Conservation (phyloP, 1,140 invertebrate genomes). For the Semibalanus balanoides region DNA sequence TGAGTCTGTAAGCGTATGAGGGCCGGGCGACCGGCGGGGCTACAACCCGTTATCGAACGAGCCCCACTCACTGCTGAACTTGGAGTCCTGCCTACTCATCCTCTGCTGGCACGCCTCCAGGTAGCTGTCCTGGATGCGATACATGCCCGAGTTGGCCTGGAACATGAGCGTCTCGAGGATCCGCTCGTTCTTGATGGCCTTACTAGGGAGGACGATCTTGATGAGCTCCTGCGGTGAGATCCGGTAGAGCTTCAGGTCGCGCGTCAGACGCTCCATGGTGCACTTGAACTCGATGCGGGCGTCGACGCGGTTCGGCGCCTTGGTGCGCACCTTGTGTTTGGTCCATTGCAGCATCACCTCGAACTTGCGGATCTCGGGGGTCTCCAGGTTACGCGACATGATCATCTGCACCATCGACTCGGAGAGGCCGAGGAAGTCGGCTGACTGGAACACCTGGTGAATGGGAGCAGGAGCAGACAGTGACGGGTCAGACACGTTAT, state of each 20-base stretch:
- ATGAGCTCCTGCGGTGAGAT: constrained; percentile 86
- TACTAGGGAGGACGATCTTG: constrained; percentile 80
- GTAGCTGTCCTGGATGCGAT: constrained; percentile 72
- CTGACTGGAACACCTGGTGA: constrained; percentile 61
- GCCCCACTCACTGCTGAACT: constrained; percentile 60
- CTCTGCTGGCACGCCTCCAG: constrained; percentile 72
- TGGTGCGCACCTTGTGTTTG: constrained; percentile 54
- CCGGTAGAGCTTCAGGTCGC: constrained; percentile 74
- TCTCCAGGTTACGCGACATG: constrained; percentile 61
- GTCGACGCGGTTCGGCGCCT: constrained; percentile 50
- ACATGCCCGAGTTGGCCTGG: constrained; percentile 84
- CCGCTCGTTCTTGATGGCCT: constrained; percentile 80
- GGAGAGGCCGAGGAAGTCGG: constrained; percentile 70
- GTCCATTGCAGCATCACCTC: constrained; percentile 86
- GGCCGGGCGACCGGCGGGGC: neutral
- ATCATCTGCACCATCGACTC: constrained; percentile 93
- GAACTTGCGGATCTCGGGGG: constrained; percentile 81
- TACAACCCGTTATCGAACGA: constrained; percentile 55
- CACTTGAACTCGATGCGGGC: constrained; percentile 78
- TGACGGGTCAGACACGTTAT: neutral
- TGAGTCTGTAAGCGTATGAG: constrained; percentile 2
- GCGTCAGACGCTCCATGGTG: constrained; percentile 75
- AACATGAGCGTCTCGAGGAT: constrained; percentile 85
- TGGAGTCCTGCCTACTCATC: constrained; percentile 73
- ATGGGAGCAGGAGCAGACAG: no score